phyloP scores from a whole-genome alignment of 1,140 invertebrate species.

The Arctopsyche grandis region DNA sequence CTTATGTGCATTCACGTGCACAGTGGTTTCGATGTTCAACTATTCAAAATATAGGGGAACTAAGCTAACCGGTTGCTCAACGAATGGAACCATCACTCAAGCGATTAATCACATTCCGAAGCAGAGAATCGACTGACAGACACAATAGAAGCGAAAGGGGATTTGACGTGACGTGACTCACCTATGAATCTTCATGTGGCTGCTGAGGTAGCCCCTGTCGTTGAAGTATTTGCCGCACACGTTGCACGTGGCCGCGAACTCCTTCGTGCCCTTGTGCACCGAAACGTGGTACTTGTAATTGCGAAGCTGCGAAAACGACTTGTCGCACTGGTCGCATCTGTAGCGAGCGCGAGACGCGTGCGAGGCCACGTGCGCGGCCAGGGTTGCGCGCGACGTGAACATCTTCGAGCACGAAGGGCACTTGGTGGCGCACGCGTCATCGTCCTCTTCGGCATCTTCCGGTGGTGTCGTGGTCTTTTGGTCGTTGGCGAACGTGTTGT shows the following conservation, averaged over 20 bases:
- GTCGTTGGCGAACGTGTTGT: background rate
- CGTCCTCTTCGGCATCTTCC: background rate
- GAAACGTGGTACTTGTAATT: slow-evolving; percentile 83
- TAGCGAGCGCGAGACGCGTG: slow-evolving; percentile 67
- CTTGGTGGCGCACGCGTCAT: slow-evolving; percentile 19
- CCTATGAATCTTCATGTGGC: slow-evolving; percentile 83
- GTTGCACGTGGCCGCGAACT: slow-evolving; percentile 79
- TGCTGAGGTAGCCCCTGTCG: slow-evolving; percentile 80
- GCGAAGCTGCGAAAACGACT: slow-evolving; percentile 80
- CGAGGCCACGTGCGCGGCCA: slow-evolving; percentile 54
- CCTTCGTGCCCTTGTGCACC: slow-evolving; percentile 77
- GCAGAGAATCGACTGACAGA: no score
- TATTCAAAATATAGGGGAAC: no score
- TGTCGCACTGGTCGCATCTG: slow-evolving; percentile 79
- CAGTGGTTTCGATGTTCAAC: no score
- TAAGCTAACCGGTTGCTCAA: no score
- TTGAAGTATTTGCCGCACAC: slow-evolving; percentile 83
- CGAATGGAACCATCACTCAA: no score
- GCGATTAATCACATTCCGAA: no score
- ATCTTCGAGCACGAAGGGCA: slow-evolving; percentile 55
- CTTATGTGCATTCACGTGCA: no score
- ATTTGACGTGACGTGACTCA: slow-evolving; percentile 45
- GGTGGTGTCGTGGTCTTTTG: background rate
- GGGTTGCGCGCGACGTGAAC: slow-evolving; percentile 54
- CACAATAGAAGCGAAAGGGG: no score